Percentiles rank a stretch among this genome's conserved stretches.
These are phyloP conservation scores for Delphinus delphis DNA, from an alignment of 2,113 vertebrate genomes.

Conservation along the genomic window DNA sequence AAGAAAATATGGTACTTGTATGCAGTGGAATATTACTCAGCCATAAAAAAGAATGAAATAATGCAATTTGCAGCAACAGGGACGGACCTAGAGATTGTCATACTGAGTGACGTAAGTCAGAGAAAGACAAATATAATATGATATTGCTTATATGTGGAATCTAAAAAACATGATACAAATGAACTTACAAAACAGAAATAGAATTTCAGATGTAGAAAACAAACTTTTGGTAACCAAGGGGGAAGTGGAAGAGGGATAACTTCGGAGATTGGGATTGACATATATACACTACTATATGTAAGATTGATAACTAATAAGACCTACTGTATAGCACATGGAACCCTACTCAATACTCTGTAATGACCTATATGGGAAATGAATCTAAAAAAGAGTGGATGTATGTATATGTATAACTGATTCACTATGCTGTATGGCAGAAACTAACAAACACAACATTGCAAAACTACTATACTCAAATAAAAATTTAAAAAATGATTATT, in stretches of 20 bases:
- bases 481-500: not conserved
- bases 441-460: not conserved
- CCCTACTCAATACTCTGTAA: no score
- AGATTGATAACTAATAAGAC: not conserved
- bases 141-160: not conserved
- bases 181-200: not conserved
- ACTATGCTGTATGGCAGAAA: not conserved
- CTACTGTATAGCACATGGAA: not conserved
- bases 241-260: not conserved
- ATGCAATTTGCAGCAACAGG: not conserved
- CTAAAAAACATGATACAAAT: not conserved
- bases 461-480: not conserved
- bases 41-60: not conserved
- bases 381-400: not conserved
- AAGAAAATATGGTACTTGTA: not conserved
- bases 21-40: not conserved
- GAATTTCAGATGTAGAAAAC: not conserved
- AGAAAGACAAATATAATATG: not conserved
- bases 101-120: not conserved
- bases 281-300: not conserved
- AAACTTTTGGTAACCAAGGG: not conserved
- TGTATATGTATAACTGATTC: not conserved
- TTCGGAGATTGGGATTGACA: not conserved
- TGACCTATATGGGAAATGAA: not conserved
- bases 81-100: not conserved